Conservation (phyloP, 1,140 invertebrate species). For the Fopius arisanus region DNA sequence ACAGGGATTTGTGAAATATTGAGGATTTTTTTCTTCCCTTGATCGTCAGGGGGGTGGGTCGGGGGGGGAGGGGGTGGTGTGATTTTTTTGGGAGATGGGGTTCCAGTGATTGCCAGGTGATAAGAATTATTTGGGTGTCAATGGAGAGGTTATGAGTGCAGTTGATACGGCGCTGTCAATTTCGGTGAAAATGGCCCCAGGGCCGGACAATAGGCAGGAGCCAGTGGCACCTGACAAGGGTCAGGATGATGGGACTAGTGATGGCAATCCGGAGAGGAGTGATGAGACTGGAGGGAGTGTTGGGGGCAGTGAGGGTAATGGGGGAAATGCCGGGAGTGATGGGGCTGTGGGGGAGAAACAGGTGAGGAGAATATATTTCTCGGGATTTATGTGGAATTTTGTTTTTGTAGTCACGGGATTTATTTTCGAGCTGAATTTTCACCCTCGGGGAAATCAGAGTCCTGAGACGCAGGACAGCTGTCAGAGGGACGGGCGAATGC, state of each 20-base stretch:
- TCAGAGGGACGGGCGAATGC: no score
- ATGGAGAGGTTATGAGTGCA: slow-evolving; percentile 43
- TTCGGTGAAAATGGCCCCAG: slow-evolving; percentile 74
- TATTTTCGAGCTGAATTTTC: no score
- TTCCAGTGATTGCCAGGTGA: neutral
- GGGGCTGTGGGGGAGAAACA: slow-evolving; percentile 12
- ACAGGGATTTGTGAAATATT: neutral
- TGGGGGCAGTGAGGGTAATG: neutral
- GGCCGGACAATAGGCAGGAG: slow-evolving; percentile 75
- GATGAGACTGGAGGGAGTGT: neutral
- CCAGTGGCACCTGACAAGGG: slow-evolving; percentile 73
- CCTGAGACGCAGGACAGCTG: no score
- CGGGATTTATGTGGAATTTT: neutral
- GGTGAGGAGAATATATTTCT: slow-evolving; percentile 17
- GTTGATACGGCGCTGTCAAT: slow-evolving; percentile 50
- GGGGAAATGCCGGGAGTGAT: neutral
- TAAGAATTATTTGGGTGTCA: neutral
- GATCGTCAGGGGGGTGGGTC: neutral
- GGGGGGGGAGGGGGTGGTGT: neutral
- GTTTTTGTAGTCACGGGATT: no score
- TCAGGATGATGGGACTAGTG: slow-evolving; percentile 50
- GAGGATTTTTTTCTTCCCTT: neutral
- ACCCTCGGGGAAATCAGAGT: no score
- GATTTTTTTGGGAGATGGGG: neutral
- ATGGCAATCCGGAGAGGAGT: slow-evolving; percentile 4